A percentile compares a stretch with the other conserved stretches of the same genome.
Evolutionary conservation across 2,113 vertebrate species (phyloP).

Genomic region (Dasyurus viverrinus): DNA sequence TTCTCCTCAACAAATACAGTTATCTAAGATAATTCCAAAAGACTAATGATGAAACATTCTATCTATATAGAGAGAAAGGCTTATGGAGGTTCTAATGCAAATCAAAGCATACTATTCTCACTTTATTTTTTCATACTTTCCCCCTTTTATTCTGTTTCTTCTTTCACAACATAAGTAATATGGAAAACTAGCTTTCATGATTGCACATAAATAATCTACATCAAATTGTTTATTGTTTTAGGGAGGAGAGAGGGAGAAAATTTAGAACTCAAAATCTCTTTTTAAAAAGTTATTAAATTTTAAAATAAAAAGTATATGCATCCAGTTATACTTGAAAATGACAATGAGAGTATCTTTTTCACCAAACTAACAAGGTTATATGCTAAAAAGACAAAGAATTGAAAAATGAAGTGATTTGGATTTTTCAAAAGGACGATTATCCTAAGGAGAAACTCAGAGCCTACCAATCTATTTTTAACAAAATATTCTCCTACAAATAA

Average conservation of each 20-base stretch:
- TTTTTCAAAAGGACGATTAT: conserved; percentile 1
- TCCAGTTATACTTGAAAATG: not conserved
- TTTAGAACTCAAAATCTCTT: not conserved
- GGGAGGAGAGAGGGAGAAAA: not conserved
- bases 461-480: conserved; percentile 14
- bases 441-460: conserved; percentile 29
- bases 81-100: not conserved
- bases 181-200: not conserved
- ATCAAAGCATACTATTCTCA: not conserved
- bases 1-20: not conserved
- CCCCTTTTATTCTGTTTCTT: not conserved
- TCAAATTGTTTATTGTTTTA: not conserved
- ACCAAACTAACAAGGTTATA: not conserved
- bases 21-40: not conserved
- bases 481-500: not conserved
- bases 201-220: not conserved
- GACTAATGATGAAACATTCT: not conserved
- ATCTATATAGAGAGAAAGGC: not conserved
- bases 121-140: not conserved
- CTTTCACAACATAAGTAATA: not conserved
- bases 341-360: not conserved
- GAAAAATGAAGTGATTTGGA: not conserved
- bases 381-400: not conserved
- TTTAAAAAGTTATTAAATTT: not conserved
- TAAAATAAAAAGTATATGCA: too few relatives aligned